Percentiles rank a stretch among this genome's conserved stretches.
These are phyloP conservation scores for Pseudoatta argentina DNA, from an alignment of 1,140 invertebrate species.

Conservation along the genomic window DNA sequence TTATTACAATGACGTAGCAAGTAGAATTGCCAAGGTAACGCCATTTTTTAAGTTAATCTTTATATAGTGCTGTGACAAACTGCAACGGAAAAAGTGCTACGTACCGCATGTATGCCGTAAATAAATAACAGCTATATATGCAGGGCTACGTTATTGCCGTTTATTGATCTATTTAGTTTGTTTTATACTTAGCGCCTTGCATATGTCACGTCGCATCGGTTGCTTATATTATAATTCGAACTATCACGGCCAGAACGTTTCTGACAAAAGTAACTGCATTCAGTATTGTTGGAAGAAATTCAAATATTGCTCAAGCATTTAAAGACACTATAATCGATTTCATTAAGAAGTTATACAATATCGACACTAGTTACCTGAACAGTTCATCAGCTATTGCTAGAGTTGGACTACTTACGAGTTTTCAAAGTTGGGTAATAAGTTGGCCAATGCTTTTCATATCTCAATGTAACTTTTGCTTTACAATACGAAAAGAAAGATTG, in stretches of 20 bases:
- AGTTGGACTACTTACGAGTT: not conserved
- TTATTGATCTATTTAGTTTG: constrained; percentile 62
- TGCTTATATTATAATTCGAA: constrained; percentile 19
- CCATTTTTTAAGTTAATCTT: constrained; percentile 23
- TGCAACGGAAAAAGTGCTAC: constrained; percentile 21
- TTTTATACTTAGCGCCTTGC: constrained; percentile 35
- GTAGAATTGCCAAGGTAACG: not conserved
- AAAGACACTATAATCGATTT: not conserved
- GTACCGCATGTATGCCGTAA: constrained; percentile 47
- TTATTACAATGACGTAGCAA: not conserved
- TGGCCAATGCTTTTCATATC: not conserved
- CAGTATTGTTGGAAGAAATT: not conserved
- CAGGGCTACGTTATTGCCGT: constrained; percentile 32
- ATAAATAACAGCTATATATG: constrained; percentile 57
- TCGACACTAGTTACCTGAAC: not conserved
- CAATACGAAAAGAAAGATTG: not conserved
- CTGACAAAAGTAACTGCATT: constrained; percentile 1
- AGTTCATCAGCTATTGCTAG: not conserved
- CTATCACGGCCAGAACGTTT: not conserved
- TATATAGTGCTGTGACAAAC: constrained; percentile 19
- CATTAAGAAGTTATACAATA: not conserved
- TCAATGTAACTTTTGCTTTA: not conserved
- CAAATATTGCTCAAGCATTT: not conserved
- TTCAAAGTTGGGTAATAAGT: not conserved
- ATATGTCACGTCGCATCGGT: not conserved